Base-by-base conservation (phyloP, 2,888 invertebrate species). In the Conchocele bisecta region DNA sequence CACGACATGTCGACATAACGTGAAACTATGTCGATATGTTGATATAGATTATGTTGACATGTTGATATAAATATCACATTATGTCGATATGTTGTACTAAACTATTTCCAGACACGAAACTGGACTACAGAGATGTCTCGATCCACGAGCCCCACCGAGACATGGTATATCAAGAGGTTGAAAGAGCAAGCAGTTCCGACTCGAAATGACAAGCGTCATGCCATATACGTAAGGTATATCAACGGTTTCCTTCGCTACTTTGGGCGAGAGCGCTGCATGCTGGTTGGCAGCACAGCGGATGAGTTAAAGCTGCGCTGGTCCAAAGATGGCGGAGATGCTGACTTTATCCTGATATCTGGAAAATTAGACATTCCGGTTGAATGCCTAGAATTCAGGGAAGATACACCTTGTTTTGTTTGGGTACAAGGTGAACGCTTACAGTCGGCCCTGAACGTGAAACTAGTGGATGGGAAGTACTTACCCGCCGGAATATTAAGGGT, bases 271-370 rank as follows among this genome's bases (percentile, higher is more conserved):
- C 53, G 61, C n/a, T 58, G 51, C 4, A 61, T 65, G 31, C 44
- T 72, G 1, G 75, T 74, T 2, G 81, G 79, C 17, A 82, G 81
- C 39, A 79, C 77, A 2, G 66, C 54, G 13, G 77, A 79, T 42
- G 29, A 60, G 13, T 59, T 69, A 3, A 70, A 75, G 35, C 51
- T 82, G 5, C 63, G 77, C 15, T 53, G 56, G n/a, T 46, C 60
- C 1, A 60, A 70, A 31, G 59, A 79, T 29, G 67, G 69, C 26
- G 76, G 81, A 0, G 81, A 82, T 37, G 74, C 65, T n/a, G 81
- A 82, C 53, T 75, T 79, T 29, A 31, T 82, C 0, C 17, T 79
- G 1, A 63, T 75, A 15, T 79, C 77, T 7, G 75, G 69, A 9
- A 64, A 41, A 35, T 44, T 73, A 13, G 26, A 60, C 22, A 68